Conservation (phyloP, 2,888 invertebrate species). For the Eupithecia exiguata region DNA sequence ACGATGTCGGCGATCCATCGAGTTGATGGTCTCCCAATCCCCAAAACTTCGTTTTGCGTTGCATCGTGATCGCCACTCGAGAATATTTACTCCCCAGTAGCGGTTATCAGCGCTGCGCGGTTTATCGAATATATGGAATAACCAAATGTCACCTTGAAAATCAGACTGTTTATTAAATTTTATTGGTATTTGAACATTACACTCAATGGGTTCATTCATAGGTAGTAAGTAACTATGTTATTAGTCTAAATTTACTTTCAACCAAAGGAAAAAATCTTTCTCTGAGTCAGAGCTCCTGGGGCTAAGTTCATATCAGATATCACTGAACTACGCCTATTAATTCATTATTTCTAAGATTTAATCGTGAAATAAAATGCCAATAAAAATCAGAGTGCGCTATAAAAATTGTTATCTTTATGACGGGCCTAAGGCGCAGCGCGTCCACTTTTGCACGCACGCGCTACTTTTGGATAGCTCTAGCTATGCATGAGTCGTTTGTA, state of each 20-base stretch:
- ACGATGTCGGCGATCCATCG: too few species aligned
- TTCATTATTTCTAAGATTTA: constrained; percentile 35
- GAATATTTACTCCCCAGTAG: too few species aligned
- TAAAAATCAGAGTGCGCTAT: constrained; percentile 40
- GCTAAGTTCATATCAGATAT: constrained; percentile 21
- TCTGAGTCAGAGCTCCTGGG: constrained; percentile 11
- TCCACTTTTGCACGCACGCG: constrained; percentile 13
- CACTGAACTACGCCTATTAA: constrained; percentile 21
- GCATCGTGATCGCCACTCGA: too few species aligned
- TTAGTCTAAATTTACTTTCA: neutral
- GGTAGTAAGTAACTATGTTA: neutral
- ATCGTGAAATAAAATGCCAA: constrained; percentile 38
- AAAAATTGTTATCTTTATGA: constrained; percentile 38
- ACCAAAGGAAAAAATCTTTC: neutral
- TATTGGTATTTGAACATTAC: too few species aligned
- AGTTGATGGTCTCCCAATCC: too few species aligned
- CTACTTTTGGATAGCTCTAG: constrained; percentile 1
- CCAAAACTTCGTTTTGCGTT: too few species aligned
- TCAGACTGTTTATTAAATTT: too few species aligned
- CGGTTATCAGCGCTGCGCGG: too few species aligned
- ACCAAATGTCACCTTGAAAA: neutral
- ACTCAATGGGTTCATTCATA: neutral
- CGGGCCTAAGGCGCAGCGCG: constrained; percentile 24
- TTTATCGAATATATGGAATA: neutral
- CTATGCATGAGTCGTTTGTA: neutral